A percentile compares a stretch with the other conserved stretches of the same genome.
Conservation (phyloP, 2,888 invertebrate species). For the Cacoxenus indagator region DNA sequence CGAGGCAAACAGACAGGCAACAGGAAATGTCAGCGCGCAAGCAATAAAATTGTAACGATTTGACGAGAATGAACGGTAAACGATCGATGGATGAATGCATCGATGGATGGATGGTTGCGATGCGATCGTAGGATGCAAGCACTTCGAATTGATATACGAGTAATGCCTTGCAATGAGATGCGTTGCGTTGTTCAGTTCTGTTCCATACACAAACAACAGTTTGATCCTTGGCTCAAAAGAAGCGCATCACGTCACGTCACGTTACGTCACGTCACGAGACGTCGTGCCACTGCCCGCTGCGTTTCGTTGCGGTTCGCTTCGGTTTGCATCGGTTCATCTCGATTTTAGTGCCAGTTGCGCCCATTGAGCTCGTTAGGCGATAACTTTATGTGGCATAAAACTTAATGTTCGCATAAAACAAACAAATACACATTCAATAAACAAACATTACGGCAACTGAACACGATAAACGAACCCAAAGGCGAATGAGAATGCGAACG, state of each 20-base stretch:
- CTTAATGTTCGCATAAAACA: slow-evolving; percentile 61
- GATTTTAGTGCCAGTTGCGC: slow-evolving; percentile 30
- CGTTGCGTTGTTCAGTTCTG: too few relatives aligned
- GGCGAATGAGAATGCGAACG: background rate
- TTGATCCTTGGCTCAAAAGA: too few relatives aligned
- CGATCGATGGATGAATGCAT: background rate
- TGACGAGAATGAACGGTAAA: background rate
- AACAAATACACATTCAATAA: slow-evolving; percentile 51
- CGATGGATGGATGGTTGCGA: background rate
- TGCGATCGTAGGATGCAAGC: background rate
- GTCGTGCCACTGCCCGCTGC: too few relatives aligned
- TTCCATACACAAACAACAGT: too few relatives aligned
- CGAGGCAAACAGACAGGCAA: background rate
- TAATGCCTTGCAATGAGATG: too few relatives aligned
- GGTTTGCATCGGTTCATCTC: background rate
- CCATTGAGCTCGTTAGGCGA: slow-evolving; percentile 58
- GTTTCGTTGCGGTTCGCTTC: background rate
- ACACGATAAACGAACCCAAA: slow-evolving; percentile 47
- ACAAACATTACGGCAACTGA: slow-evolving; percentile 50
- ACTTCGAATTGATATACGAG: background rate
- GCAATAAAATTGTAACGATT: background rate
- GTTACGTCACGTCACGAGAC: too few relatives aligned
- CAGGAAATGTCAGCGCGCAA: slow-evolving; percentile 26
- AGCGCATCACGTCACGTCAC: too few relatives aligned
- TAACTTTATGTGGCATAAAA: slow-evolving; percentile 62